Conservation (phyloP, 2,888 invertebrate species). For the Melieria omissa region DNA sequence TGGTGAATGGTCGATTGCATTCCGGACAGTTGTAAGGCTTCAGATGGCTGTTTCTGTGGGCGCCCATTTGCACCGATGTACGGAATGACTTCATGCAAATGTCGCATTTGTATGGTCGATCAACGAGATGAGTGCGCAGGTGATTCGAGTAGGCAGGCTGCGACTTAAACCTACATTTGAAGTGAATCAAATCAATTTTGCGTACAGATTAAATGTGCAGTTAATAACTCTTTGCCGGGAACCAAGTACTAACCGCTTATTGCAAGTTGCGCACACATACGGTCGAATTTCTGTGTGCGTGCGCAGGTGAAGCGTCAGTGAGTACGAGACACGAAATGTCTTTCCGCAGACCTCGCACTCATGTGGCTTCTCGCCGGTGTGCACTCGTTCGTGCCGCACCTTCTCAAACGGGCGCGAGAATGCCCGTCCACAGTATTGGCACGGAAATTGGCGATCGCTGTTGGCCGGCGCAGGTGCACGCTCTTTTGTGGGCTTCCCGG, state of each 20-base stretch:
- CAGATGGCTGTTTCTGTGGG: slow-evolving; percentile 83
- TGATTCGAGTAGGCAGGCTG: slow-evolving; percentile 85
- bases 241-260: slow-evolving; percentile 68
- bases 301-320: slow-evolving; percentile 81
- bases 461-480: slow-evolving; percentile 13
- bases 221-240: no score
- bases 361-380: slow-evolving; percentile 84
- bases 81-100: slow-evolving; percentile 84
- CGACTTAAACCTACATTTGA: slow-evolving; percentile 74
- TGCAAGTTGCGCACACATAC: slow-evolving; percentile 78
- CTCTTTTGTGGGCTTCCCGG: slow-evolving; percentile 44
- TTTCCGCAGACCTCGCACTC: slow-evolving; percentile 84
- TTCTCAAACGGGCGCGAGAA: slow-evolving; percentile 83
- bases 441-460: slow-evolving; percentile 71
- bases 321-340: slow-evolving; percentile 82
- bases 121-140: slow-evolving; percentile 78
- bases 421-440: slow-evolving; percentile 77
- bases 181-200: slow-evolving; percentile 2
- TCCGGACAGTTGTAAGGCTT: slow-evolving; percentile 83
- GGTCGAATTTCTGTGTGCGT: slow-evolving; percentile 83
- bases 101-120: slow-evolving; percentile 80
- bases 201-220: neutral
- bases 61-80: slow-evolving; percentile 81
- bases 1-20: slow-evolving; percentile 82
- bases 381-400: slow-evolving; percentile 86